Base-by-base conservation (phyloP, 2,113 vertebrate genomes). In the Spea bombifrons region DNA sequence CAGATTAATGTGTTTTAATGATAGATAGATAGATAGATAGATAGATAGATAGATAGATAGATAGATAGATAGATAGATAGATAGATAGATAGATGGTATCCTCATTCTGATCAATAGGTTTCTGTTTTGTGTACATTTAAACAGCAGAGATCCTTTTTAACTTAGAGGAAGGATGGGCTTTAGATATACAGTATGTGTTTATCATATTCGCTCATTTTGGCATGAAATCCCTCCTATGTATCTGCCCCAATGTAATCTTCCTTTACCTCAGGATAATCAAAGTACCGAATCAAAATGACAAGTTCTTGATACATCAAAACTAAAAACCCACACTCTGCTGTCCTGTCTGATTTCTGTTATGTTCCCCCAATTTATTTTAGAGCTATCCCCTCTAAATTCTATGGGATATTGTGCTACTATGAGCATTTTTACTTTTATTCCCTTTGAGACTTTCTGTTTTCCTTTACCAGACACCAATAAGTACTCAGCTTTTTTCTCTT, bases 381-480 rank as follows among this genome's bases (percentile, higher is more conserved):
- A 66, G 71, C 44, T 64, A 16, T 73, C n/a, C n/a, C 44, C 63
- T 48, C 49, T 57, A 57, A 66, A 30, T 73, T 67, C 8, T 57
- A 57, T 49, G 49, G 53, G 66, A 73, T 49, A 65, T 53, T 55
- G 71, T 75, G 57, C 57, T 78, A 78, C 59, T 59, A 44, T 17
- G 52, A 66, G 16, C 70, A 66, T 79, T 79, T 76, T 73, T 66
- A 30, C 70, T 66, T 73, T 67, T 43, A 44, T 72, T 66, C 76
- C n/a, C 6, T 55, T 16, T 63, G 6, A 61, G 59, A 9, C 61
- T 53, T 66, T 65, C 69, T 73, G 30, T 17, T 10, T 43, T 73
- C 63, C 65, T 55, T 71, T 30, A 57, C 49, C 61, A 78, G 48
- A 66, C 64, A 66, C 67, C 8, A 78, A 52, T 71, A 78, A 55